Evolutionary conservation across 30 jellyfish, hydroid and myxozoan genomes (phyloP).

Genomic region (Aurelia sp.): DNA sequence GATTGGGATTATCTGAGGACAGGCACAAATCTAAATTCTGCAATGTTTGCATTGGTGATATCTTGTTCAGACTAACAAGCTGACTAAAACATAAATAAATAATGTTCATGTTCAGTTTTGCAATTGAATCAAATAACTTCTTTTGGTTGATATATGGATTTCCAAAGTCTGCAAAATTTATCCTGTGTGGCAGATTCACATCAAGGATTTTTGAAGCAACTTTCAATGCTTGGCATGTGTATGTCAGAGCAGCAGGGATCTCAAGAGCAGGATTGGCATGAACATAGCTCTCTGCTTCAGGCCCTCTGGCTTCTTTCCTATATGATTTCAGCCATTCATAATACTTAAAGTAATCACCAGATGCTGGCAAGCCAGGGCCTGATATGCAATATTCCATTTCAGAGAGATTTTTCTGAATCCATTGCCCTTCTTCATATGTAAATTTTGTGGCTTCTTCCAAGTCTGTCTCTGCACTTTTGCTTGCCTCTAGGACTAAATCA

Average conservation of each 20-base stretch:
- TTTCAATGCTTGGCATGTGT: slow-evolving; percentile 78
- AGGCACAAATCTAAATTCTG: slow-evolving; percentile 70
- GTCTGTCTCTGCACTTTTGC: slow-evolving; percentile 80
- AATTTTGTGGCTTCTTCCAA: slow-evolving; percentile 95
- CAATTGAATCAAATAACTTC: slow-evolving; percentile 59
- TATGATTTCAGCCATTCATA: slow-evolving; percentile 91
- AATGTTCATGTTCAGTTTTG: slow-evolving; percentile 60
- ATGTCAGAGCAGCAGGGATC: slow-evolving; percentile 90
- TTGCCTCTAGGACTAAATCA: slow-evolving; percentile 76
- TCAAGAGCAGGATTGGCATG: slow-evolving; percentile 70
- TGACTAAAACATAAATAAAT: slow-evolving; percentile 79
- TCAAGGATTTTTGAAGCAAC: slow-evolving; percentile 67
- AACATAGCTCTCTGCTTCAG: slow-evolving; percentile 55
- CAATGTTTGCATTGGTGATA: slow-evolving; percentile 56
- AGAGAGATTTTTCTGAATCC: slow-evolving; percentile 77
- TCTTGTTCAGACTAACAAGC: slow-evolving; percentile 28
- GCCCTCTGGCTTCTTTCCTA: slow-evolving; percentile 82
- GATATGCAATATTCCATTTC: slow-evolving; percentile 82
- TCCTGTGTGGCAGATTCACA: slow-evolving; percentile 73
- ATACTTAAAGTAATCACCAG: slow-evolving; percentile 86
- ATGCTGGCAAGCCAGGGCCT: slow-evolving; percentile 83
- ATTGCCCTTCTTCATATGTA: slow-evolving; percentile 86
- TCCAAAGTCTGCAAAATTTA: slow-evolving; percentile 69
- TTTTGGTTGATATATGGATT: slow-evolving; percentile 56
- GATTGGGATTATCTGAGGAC: slow-evolving; percentile 48